Percentiles rank a stretch among this genome's conserved stretches.
These are phyloP conservation scores for Merluccius polli DNA, from an alignment of 2,797 vertebrate genomes.

Conservation along the genomic window DNA sequence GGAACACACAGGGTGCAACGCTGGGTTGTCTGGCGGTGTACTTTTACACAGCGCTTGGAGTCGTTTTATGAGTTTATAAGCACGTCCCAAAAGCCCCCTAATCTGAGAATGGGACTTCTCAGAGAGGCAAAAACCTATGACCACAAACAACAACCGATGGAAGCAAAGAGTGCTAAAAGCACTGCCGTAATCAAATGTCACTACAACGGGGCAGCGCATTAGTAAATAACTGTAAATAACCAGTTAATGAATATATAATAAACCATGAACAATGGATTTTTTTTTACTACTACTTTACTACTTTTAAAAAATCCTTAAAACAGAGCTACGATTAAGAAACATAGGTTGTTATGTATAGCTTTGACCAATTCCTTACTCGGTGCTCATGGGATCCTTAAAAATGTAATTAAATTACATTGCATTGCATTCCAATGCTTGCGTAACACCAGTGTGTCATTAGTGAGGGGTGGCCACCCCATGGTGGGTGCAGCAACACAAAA, in stretches of 20 bases:
- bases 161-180: too few species aligned
- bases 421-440: not conserved
- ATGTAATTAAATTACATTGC: not conserved
- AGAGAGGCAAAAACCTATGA: not conserved
- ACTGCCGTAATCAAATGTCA: too few species aligned
- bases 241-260: not conserved
- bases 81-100: not conserved
- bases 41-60: not conserved
- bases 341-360: not conserved
- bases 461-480: too few species aligned
- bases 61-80: not conserved
- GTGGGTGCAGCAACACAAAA: too few species aligned
- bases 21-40: not conserved
- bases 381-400: not conserved
- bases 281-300: too few species aligned
- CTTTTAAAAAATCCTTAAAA: too few species aligned
- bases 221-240: too few species aligned
- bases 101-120: not conserved
- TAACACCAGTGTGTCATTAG: too few species aligned
- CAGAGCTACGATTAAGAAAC: too few species aligned
- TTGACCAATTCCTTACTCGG: not conserved
- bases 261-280: too few species aligned
- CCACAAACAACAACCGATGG: not conserved
- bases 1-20: not conserved
- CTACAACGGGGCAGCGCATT: not conserved